Conservation (phyloP, 2,888 invertebrate species). For the Xylocampa areola region DNA sequence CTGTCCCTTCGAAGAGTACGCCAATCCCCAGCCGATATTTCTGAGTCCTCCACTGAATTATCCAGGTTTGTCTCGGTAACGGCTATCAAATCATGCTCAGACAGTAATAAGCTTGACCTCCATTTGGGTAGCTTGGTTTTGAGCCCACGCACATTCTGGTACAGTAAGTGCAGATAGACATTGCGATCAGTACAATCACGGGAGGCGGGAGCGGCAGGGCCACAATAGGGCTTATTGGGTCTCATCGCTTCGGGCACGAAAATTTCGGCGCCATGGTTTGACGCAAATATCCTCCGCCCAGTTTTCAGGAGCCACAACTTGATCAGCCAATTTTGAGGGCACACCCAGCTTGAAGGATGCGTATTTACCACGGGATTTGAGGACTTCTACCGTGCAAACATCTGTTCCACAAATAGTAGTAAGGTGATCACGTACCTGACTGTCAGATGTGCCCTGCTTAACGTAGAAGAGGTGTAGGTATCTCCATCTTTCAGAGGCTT, state of each 20-base stretch:
- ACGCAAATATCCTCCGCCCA: no score
- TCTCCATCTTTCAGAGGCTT: conserved; percentile 1
- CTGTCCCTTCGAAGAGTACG: conserved; percentile 8
- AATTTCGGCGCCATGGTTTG: no score
- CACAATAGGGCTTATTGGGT: background rate
- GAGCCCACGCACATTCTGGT: conserved; percentile 14
- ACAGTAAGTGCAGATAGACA: background rate
- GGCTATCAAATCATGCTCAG: conserved; percentile 9
- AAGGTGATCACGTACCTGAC: no score
- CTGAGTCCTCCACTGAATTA: no score
- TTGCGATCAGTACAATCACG: background rate
- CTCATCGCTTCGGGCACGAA: background rate
- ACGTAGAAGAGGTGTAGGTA: conserved; percentile 1
- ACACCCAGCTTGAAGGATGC: no score
- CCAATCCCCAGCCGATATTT: conserved; percentile 1
- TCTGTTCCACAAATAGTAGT: no score
- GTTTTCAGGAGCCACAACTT: background rate
- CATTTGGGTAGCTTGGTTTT: conserved; percentile 7
- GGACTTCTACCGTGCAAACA: no score
- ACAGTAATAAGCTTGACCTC: conserved; percentile 1
- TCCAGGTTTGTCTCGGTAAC: no score
- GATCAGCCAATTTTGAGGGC: background rate
- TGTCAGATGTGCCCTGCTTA: no score
- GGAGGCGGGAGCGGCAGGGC: background rate
- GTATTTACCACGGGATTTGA: no score